A percentile compares a stretch with the other conserved stretches of the same genome.
Evolutionary conservation across 2,113 vertebrate genomes (phyloP).

Genomic region (Dicerorhinus sumatrensis): DNA sequence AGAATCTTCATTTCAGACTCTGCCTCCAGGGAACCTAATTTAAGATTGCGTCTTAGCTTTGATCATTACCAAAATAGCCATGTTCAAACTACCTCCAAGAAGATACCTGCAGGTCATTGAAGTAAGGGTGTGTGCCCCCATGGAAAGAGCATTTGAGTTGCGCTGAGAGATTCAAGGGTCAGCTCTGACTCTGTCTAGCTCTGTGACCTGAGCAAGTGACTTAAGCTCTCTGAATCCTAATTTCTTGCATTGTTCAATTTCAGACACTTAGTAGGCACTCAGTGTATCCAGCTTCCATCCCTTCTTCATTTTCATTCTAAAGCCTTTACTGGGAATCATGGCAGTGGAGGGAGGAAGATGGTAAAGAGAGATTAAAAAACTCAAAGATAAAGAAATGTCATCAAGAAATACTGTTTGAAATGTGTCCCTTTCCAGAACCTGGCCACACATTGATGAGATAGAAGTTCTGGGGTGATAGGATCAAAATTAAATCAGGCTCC

Average conservation of each 20-base stretch:
- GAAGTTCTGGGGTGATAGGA: background rate
- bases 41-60: background rate
- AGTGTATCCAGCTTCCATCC: too few species aligned
- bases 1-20: background rate
- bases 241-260: background rate
- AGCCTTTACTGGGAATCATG: background rate
- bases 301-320: background rate
- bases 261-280: background rate
- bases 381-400: background rate
- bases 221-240: background rate
- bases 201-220: background rate
- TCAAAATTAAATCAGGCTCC: background rate
- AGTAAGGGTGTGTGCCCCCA: background rate
- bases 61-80: background rate
- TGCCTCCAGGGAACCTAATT: background rate
- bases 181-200: background rate
- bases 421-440: background rate
- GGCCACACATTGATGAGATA: background rate
- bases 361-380: background rate
- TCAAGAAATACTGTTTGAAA: background rate
- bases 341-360: background rate
- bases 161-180: background rate
- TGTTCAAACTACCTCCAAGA: background rate
- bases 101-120: background rate
- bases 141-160: rapidly evolving